Base-by-base conservation (phyloP, 2,888 invertebrate species). In the Pristionchus mayeri region DNA sequence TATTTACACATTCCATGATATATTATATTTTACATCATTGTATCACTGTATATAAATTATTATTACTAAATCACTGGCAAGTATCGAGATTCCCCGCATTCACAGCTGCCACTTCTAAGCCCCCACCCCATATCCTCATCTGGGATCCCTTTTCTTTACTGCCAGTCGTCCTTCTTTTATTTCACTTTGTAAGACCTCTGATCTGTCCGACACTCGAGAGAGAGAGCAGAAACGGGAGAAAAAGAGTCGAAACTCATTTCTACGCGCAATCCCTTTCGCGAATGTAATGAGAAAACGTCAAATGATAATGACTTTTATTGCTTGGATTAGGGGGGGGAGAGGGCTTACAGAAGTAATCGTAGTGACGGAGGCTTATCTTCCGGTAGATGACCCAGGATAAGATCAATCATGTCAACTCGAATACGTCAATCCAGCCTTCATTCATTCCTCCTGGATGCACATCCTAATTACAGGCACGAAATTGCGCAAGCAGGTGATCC, bases 171-270 rank as follows among this genome's bases (percentile, higher is more conserved):
- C 60, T 63, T 63, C 60, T 63, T 63, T 63, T 63, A 63, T 37
- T 63, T 63, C 63, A 63, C 34, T 63, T 63, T 63, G 63, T 63
- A 63, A 63, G 63, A 21, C 63, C 71, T 71, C 71, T 71, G 71
- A 71, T 71, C 44, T 71, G 40, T 11, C 71, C 71, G 71, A 71
- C 71, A 67, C 7, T 30, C 30, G 60, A 60, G 30, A 60, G 60
- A 60, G 60, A 7, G 60, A 27, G 16, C 13, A 34, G 34, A 63
- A 13, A 34, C 16, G 30, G 18, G 34, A 34, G 30, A 44, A 63
- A 63, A 34, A 63, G 63, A 63, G 34, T 18, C 30, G 63, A 63
- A 63, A 63, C 63, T 63, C 63, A 63, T 63, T n/a, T 54, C 34
- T 57, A 16, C 30, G 63, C 34, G 63, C 63, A 57, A 57, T 57